A percentile compares a stretch with the other conserved stretches of the same genome.
These are phyloP conservation scores for Allacma fusca DNA, from an alignment of 2,888 invertebrate genomes.

Conservation along the genomic window DNA sequence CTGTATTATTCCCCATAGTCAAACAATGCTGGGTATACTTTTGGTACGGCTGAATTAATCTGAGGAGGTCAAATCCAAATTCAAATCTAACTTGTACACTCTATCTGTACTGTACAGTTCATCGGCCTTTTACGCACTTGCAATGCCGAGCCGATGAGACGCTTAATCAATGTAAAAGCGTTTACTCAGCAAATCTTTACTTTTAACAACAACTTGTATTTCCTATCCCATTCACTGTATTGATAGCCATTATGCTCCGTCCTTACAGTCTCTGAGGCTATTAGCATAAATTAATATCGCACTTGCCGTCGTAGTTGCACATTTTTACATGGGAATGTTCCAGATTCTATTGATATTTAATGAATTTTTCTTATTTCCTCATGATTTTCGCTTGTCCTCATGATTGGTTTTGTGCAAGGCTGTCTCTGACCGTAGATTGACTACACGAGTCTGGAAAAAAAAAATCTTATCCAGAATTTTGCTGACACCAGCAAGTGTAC, in stretches of 20 bases:
- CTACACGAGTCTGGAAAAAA: background rate
- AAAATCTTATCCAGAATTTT: background rate
- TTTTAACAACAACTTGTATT: background rate
- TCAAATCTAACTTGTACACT: background rate
- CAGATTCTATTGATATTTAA: too few species aligned
- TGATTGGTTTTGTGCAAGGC: too few species aligned
- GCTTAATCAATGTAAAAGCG: background rate
- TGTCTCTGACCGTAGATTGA: background rate
- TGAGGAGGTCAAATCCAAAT: constrained; percentile 11
- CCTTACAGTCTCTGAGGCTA: too few species aligned
- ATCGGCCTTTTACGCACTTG: constrained; percentile 16
- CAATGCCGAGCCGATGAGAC: background rate
- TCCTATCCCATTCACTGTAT: background rate
- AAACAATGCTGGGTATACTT: background rate
- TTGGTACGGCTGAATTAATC: background rate
- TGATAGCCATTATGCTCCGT: too few species aligned
- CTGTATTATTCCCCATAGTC: background rate
- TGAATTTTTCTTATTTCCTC: too few species aligned
- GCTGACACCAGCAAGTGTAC: background rate
- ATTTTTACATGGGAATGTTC: too few species aligned
- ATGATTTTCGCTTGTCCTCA: too few species aligned
- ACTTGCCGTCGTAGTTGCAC: too few species aligned
- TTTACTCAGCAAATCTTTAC: constrained; percentile 12
- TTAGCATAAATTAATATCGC: too few species aligned
- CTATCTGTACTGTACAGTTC: background rate